Conservation (phyloP, 2,888 invertebrate species). For the Neoitamus cyanurus region DNA sequence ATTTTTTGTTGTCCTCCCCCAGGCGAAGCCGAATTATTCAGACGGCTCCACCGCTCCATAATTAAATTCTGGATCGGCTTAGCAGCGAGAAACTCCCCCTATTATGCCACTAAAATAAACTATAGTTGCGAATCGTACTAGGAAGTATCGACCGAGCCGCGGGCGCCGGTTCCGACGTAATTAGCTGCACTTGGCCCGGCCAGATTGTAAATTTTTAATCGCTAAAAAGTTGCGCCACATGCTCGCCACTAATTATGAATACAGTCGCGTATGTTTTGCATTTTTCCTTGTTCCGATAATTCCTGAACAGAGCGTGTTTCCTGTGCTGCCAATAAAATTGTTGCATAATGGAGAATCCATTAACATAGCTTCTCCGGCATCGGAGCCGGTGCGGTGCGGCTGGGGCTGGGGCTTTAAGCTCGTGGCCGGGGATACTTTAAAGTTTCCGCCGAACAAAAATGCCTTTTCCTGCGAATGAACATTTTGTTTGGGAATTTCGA, state of each 20-base stretch:
- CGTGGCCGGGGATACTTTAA: background rate
- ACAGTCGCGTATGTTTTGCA: background rate
- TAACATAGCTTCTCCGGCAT: background rate
- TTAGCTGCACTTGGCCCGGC: background rate
- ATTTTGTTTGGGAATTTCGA: background rate
- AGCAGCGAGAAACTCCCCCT: background rate
- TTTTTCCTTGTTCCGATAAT: background rate
- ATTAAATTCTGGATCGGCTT: conserved; percentile 11
- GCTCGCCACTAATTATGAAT: background rate
- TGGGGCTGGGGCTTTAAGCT: background rate
- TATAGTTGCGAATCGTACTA: background rate
- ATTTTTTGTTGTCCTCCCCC: conserved; percentile 3
- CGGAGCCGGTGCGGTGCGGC: background rate
- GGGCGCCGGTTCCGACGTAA: background rate
- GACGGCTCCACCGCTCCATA: background rate
- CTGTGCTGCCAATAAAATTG: background rate
- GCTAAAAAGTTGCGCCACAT: background rate
- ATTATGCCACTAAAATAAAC: background rate
- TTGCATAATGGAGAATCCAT: conserved; percentile 13
- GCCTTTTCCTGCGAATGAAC: background rate
- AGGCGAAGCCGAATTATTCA: background rate
- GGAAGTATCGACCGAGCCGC: background rate
- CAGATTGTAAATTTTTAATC: conserved; percentile 14
- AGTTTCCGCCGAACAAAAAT: background rate
- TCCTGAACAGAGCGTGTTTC: background rate